A percentile compares a stretch with the other conserved stretches of the same genome.
Conservation (phyloP, 1,140 invertebrate species). For the Drosophila ficusphila region DNA sequence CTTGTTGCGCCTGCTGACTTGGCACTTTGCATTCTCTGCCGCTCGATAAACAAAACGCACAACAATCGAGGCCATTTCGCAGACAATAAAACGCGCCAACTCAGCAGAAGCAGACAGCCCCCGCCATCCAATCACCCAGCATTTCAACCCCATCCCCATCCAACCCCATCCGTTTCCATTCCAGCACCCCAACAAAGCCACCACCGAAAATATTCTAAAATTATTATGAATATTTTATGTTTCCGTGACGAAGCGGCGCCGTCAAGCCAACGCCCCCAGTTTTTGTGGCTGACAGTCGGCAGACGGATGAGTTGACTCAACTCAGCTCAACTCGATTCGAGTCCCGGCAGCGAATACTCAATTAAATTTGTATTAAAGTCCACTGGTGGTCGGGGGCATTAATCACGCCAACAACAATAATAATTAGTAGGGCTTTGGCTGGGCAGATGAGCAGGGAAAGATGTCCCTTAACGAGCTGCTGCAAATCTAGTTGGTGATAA, state of each 20-base stretch:
- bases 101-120: conserved; percentile 52
- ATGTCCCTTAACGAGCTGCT: conserved; percentile 4
- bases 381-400: conserved; percentile 27
- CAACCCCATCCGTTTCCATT: neutral
- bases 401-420: conserved; percentile 44
- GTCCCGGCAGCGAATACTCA: conserved; percentile 64
- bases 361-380: conserved; percentile 72
- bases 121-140: conserved; percentile 12
- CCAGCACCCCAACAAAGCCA: conserved; percentile 10
- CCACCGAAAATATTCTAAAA: conserved; percentile 61
- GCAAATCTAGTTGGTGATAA: conserved; percentile 5
- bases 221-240: conserved; percentile 76
- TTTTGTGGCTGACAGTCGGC: conserved; percentile 43
- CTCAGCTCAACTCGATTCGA: too few relatives aligned
- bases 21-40: conserved; percentile 44
- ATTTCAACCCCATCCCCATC: conserved; percentile 30
- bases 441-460: neutral
- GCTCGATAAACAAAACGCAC: conserved; percentile 56
- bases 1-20: conserved; percentile 56
- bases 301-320: conserved; percentile 59
- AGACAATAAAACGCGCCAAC: conserved; percentile 66
- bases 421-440: conserved; percentile 25
- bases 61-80: conserved; percentile 52
- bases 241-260: conserved; percentile 31
- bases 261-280: conserved; percentile 36